phyloP scores from a whole-genome alignment of 2,797 vertebrate genomes.

The Adelosebastes latens region DNA sequence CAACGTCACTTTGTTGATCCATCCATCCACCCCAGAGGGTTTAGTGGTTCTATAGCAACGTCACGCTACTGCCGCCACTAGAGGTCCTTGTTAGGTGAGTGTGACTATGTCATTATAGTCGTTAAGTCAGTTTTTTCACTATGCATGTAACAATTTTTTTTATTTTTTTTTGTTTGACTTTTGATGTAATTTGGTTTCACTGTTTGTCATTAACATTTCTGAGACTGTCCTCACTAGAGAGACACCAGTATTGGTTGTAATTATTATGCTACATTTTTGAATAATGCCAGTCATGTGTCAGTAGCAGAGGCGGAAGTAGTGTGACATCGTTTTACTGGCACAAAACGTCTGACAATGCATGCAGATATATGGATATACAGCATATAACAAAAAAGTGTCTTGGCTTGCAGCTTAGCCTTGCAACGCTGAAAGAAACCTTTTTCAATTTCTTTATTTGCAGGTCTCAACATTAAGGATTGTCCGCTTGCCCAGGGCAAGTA shows the following conservation, averaged over 20 bases:
- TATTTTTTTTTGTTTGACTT: no score
- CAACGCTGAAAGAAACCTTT: neutral
- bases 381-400: neutral
- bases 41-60: neutral
- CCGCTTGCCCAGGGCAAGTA: no score
- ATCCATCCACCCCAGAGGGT: neutral
- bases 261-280: neutral
- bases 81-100: neutral
- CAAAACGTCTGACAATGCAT: neutral
- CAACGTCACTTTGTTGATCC: neutral
- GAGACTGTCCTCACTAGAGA: neutral
- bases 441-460: neutral
- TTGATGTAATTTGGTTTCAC: no score
- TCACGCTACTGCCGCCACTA: neutral
- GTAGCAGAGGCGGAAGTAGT: neutral
- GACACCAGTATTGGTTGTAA: neutral
- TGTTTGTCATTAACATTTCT: neutral
- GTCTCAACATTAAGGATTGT: no score
- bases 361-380: neutral
- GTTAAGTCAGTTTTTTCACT: neutral
- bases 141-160: neutral
- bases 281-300: neutral
- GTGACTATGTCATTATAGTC: neutral
- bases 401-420: neutral
- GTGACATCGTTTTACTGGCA: neutral